Conservation (phyloP, 1,140 invertebrate genomes). For the Drosophila ficusphila region DNA sequence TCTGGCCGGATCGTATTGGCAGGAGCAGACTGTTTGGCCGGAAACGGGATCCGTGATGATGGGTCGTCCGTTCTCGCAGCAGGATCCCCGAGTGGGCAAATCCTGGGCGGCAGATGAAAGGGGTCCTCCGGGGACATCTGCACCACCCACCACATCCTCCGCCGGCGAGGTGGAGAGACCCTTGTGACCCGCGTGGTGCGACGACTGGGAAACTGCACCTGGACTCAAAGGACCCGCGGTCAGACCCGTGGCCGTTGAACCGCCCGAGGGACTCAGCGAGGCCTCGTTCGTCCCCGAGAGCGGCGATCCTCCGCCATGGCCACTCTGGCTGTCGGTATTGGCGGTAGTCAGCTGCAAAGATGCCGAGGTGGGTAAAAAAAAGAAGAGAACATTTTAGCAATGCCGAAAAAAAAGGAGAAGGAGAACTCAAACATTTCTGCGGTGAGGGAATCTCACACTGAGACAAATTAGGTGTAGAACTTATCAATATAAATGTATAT, state of each 20-base stretch:
- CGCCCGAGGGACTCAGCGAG: conserved; percentile 87
- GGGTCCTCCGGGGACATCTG: conserved; percentile 83
- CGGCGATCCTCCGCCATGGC: conserved; percentile 76
- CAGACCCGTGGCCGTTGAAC: conserved; percentile 85
- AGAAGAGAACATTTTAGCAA: conserved; percentile 51
- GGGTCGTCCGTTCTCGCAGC: conserved; percentile 97
- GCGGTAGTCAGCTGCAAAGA: conserved; percentile 66
- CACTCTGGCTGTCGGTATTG: conserved; percentile 66
- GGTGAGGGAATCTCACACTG: conserved; percentile 1
- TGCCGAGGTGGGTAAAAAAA: conserved; percentile 23
- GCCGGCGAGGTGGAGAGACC: conserved; percentile 24
- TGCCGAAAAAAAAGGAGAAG: conserved; percentile 18
- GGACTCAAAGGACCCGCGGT: conserved; percentile 88
- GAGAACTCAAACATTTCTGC: conserved; percentile 14
- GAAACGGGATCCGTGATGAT: conserved; percentile 97
- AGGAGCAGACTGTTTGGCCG: conserved; percentile 97
- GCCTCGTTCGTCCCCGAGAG: conserved; percentile 86
- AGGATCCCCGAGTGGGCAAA: conserved; percentile 85
- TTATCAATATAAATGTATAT: accelerated
- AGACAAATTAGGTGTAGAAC: background rate
- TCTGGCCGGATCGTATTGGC: conserved; percentile 95
- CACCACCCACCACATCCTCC: conserved; percentile 84
- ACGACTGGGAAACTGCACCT: conserved; percentile 88
- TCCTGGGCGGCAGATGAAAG: conserved; percentile 40
- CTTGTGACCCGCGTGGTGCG: conserved; percentile 79